Base-by-base conservation (phyloP, 1,140 invertebrate genomes). In the Hetaerina americana region DNA sequence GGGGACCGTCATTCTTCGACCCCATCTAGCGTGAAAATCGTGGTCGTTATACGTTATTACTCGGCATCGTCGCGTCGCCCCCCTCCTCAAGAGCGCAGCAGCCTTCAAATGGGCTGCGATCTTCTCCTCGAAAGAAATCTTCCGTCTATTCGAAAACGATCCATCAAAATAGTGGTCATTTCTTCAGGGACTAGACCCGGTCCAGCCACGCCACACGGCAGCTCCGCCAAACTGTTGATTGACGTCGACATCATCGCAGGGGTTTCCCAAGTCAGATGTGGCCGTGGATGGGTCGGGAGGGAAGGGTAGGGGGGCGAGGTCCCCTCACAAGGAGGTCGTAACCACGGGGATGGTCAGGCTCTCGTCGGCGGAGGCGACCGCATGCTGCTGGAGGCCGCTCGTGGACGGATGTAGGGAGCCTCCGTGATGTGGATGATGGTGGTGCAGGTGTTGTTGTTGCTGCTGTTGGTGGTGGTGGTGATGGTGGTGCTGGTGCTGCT, bases 401-500 rank as follows among this genome's bases (percentile, higher is more conserved):
- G 67, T 68, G 67, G 25, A 26, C 25, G 67, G 67, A 28, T 26
- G 25, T 18, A 18, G 27, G n/a, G 67, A 12, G 12, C 12, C 26
- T 26, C 25, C 27, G 67, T 26, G 25, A 25, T 26, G 67, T 1
- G 67, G 67, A 25, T 40, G 72, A 69, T 27, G 73, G 73, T 57
- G 74, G 75, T 49, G 40, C 40, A 57, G 15, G 40, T 57, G 40
- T 18, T 57, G 40, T 24, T 28, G 67, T 25, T 28, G 66, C 66
- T 26, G 22, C 12, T 67, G 66, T 22, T 67, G 66, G 6, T 26
- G 22, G 49, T 12, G 12, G 49, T 12, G 49, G 49, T 57, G 49
- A 12, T 22, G 49, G 49, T n/a, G 49, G 49, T 57, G 49, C 66
- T 24, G 22, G n/a, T 67, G 31, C 5, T 40, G 66, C 66, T 24